Conservation (phyloP, 1,140 invertebrate species). For the Zeugodacus cucurbitae region DNA sequence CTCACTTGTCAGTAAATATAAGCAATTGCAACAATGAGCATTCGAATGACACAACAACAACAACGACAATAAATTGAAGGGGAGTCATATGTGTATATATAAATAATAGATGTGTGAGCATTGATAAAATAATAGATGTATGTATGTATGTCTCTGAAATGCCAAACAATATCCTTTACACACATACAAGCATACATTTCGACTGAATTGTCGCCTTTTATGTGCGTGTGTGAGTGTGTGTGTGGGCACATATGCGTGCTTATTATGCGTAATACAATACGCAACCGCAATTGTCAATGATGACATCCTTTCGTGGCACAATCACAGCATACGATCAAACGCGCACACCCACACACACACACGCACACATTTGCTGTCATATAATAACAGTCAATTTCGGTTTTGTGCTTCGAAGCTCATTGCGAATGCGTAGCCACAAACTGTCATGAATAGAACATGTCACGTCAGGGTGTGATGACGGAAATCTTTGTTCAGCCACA, state of each 20-base stretch:
- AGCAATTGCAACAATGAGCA: background rate
- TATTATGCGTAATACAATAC: background rate
- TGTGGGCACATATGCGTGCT: background rate
- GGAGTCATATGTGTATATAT: background rate
- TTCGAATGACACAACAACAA: no score
- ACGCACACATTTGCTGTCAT: background rate
- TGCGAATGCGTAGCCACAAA: conserved; percentile 7
- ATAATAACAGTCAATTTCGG: background rate
- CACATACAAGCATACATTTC: background rate
- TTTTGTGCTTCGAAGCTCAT: background rate
- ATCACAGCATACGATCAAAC: background rate
- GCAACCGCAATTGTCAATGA: conserved; percentile 10
- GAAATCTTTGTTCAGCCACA: background rate
- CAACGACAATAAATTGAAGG: background rate
- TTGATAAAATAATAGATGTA: background rate
- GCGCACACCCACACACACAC: background rate
- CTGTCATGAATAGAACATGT: background rate
- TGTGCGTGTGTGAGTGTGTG: background rate
- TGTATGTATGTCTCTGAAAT: background rate
- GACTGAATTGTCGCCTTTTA: background rate
- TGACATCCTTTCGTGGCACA: background rate
- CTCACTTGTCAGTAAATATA: background rate
- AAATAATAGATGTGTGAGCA: background rate
- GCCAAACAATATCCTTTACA: background rate
- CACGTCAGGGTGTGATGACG: background rate